Percentiles rank a stretch among this genome's conserved stretches.
These are phyloP conservation scores for Acipenser transmontanus DNA, from an alignment of 2,797 vertebrate genomes.

Conservation along the genomic window DNA sequence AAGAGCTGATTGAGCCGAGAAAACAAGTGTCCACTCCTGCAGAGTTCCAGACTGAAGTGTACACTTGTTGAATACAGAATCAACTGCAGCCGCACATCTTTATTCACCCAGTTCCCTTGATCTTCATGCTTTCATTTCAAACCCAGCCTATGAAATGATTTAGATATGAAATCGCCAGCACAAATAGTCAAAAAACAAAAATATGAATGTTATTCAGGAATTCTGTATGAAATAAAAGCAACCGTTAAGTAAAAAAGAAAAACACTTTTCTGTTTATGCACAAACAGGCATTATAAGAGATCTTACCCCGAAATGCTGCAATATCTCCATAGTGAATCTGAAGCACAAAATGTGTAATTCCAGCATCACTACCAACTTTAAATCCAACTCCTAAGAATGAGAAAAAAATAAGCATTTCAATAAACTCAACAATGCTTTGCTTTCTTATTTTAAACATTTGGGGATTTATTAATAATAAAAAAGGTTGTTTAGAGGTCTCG, in stretches of 20 bases:
- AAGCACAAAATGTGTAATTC: constrained; percentile 82
- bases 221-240: too few relatives aligned
- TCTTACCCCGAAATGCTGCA: constrained; percentile 77
- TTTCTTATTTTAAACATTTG: too few relatives aligned
- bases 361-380: constrained; percentile 79
- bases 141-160: too few relatives aligned
- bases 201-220: too few relatives aligned
- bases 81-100: not conserved
- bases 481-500: too few relatives aligned
- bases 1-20: constrained; percentile 3
- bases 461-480: too few relatives aligned
- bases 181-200: too few relatives aligned
- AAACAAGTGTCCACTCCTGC: constrained; percentile 4
- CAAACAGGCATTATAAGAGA: too few relatives aligned
- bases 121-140: too few relatives aligned
- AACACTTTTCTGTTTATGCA: too few relatives aligned
- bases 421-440: constrained; percentile 5
- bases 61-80: not conserved
- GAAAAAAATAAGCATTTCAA: constrained; percentile 6
- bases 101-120: not conserved
- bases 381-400: constrained; percentile 80
- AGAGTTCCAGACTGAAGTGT: constrained; percentile 4
- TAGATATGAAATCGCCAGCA: too few relatives aligned
- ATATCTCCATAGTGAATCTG: constrained; percentile 94
- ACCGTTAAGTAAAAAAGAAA: too few relatives aligned